Evolutionary conservation across 2,797 vertebrate species (phyloP), one percentile per base, ranked within the genome.

Genomic region (Synaphobranchus kaupii): DNA sequence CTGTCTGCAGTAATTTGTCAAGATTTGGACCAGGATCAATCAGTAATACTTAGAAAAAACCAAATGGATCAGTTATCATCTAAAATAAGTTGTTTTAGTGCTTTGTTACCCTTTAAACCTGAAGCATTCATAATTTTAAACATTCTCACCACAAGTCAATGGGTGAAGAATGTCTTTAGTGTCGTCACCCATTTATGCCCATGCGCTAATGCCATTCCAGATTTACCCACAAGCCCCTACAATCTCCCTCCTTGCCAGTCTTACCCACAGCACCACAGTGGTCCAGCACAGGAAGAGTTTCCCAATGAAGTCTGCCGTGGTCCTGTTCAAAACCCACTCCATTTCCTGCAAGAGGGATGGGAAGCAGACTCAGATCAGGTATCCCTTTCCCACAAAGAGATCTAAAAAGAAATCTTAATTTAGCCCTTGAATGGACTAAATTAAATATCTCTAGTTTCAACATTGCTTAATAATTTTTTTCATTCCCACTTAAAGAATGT

Each of bases 251-350:
- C 84, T 86, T 60, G 88, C 90, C 90, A 90, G 90, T 88, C 96
- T 96, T 96, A 96, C 96, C 96, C 95, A 96, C 90, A 96, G 90
- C n/a, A 94, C 25, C 90, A 96, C 94, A 28, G 95, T 91, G 90
- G 91, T 76, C 96, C 96, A 97, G 92, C 95, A 96, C 82, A 96
- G 91, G 88, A 94, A 83, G 82, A 95, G 84, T 90, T 94, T 95
- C 84, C 92, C 93, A 91, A 95, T 83, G 90, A 95, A 83, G 93
- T 94, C 92, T 89, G 93, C 87, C 39, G 92, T 0, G 66, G 92
- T 95, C 91, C 94, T 95, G 13, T 95, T 84, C 93, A 96, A 93
- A 91, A 95, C 92, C 90, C 48, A 95, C 93, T 96, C 96, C 90
- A 85, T 5, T 91, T 96, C 95, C 96, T 96, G 7, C 47, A 81